phyloP scores from a whole-genome alignment of 2,113 vertebrate species.

The Spermophilus dauricus region DNA sequence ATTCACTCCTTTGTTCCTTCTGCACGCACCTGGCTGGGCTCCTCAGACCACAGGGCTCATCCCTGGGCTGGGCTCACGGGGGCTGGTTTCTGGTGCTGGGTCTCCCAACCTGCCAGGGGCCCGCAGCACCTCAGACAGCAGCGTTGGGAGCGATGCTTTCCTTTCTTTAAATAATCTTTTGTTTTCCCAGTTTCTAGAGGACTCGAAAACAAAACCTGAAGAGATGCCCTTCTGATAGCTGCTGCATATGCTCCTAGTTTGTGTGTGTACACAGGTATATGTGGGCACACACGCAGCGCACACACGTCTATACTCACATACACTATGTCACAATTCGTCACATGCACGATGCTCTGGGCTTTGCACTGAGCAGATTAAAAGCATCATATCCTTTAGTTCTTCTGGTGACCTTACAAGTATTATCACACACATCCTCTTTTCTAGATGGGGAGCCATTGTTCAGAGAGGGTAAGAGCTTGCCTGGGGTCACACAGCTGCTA shows the following conservation, averaged over 20 bases:
- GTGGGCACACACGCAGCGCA: background rate
- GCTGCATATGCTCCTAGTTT: background rate
- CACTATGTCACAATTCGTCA: background rate
- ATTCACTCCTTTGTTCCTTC: background rate
- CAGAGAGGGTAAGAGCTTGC: background rate
- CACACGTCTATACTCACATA: background rate
- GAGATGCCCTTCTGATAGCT: no score
- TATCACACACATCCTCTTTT: background rate
- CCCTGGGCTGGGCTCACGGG: background rate
- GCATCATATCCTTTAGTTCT: background rate
- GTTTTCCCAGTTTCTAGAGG: background rate
- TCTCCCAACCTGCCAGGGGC: no score
- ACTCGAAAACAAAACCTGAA: background rate
- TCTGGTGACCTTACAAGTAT: background rate
- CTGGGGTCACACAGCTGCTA: background rate
- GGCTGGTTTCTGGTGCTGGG: background rate
- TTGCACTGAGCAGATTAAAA: background rate
- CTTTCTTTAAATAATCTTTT: background rate
- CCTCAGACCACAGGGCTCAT: background rate
- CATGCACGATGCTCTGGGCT: background rate
- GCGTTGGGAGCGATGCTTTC: background rate
- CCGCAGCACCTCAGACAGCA: background rate
- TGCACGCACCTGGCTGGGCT: background rate
- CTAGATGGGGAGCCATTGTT: background rate
- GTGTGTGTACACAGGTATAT: accelerated